These are phyloP conservation scores for Pectinophora gossypiella DNA, from an alignment of 1,140 invertebrate genomes.

Conservation along the genomic window DNA sequence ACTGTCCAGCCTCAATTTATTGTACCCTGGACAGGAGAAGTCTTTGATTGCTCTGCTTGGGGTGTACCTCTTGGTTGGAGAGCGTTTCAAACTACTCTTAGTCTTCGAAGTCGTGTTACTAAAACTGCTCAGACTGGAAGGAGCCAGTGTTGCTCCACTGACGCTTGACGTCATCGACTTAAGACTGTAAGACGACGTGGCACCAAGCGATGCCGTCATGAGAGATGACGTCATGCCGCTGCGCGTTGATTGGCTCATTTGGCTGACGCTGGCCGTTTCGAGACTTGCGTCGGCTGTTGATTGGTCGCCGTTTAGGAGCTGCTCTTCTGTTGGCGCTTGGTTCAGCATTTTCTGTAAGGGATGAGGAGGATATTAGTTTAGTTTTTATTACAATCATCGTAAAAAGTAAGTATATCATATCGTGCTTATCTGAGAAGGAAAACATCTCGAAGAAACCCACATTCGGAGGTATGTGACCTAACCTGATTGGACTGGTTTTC, in stretches of 20 bases:
- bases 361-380: constrained; percentile 7
- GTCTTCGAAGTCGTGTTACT: constrained; percentile 57
- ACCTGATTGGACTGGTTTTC: no score
- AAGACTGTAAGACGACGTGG: constrained; percentile 60
- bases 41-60: constrained; percentile 50
- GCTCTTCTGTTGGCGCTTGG: constrained; percentile 61
- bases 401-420: no score
- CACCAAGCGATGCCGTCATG: constrained; percentile 57
- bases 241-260: constrained; percentile 43
- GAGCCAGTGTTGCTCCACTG: constrained; percentile 52
- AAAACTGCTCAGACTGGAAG: constrained; percentile 55
- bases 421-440: no score
- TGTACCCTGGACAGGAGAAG: constrained; percentile 56
- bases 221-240: constrained; percentile 42
- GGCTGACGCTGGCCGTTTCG: constrained; percentile 46
- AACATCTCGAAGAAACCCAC: no score
- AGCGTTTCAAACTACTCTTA: constrained; percentile 64
- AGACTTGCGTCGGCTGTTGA: constrained; percentile 34
- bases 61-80: constrained; percentile 59
- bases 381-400: no score
- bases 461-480: no score
- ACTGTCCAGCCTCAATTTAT: constrained; percentile 67
- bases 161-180: constrained; percentile 47
- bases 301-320: constrained; percentile 52
- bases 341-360: constrained; percentile 58